Evolutionary conservation across 2,113 vertebrate genomes (phyloP).

Genomic region (Panurus biarmicus): DNA sequence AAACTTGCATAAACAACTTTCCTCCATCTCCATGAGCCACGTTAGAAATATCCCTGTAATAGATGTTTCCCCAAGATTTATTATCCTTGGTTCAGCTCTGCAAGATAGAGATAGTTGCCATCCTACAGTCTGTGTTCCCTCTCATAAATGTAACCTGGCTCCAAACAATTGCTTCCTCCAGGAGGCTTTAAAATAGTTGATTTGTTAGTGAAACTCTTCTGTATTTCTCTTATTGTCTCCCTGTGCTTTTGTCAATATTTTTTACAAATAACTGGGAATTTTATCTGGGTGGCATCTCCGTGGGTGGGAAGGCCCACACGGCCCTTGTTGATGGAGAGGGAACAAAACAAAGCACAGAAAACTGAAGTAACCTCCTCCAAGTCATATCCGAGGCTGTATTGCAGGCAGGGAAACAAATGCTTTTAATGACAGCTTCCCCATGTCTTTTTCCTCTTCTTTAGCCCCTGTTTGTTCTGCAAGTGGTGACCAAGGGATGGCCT

Average conservation of each 20-base stretch:
- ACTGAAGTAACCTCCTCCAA: not conserved
- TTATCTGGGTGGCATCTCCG: not conserved
- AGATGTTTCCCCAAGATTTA: not conserved
- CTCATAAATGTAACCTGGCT: not conserved
- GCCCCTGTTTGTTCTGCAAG: not conserved
- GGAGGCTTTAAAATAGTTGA: not conserved
- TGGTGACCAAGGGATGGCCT: accelerated
- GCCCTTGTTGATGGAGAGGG: not conserved
- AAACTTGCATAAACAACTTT: not conserved
- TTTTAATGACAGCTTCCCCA: not conserved
- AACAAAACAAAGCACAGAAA: not conserved
- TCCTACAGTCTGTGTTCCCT: not conserved
- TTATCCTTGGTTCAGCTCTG: not conserved
- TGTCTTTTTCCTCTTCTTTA: not conserved
- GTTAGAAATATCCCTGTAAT: not conserved
- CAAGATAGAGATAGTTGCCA: not conserved
- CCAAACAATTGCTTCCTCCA: not conserved
- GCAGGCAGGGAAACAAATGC: not conserved
- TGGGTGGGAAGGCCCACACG: not conserved
- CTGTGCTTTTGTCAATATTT: not conserved
- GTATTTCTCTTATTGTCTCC: not conserved
- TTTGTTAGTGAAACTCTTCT: not conserved
- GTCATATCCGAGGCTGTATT: not conserved
- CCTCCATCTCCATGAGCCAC: not conserved
- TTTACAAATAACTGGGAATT: not conserved